Conservation (phyloP, 2,797 vertebrate genomes). For the Clangula hyemalis region DNA sequence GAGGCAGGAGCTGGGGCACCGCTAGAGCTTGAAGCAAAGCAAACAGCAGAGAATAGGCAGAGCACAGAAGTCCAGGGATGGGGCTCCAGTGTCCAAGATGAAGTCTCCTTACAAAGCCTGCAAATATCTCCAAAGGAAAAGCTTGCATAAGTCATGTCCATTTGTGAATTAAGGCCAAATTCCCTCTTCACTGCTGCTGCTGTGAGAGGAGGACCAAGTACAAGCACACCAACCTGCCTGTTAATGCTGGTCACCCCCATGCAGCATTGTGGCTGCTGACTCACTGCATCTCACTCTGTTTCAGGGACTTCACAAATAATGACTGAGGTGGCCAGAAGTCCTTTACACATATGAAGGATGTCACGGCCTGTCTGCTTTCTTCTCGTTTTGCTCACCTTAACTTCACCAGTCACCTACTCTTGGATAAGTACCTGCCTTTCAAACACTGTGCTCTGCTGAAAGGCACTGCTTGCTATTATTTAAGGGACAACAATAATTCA, state of each 20-base stretch:
- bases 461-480: not conserved
- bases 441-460: not conserved
- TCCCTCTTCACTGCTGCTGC: not conserved
- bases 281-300: not conserved
- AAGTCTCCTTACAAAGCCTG: not conserved
- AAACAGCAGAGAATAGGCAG: not conserved
- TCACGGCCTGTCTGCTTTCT: not conserved
- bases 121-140: not conserved
- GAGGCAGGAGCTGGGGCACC: not conserved
- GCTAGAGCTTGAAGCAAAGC: not conserved
- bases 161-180: not conserved
- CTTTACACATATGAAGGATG: not conserved
- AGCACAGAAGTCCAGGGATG: not conserved
- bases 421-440: not conserved
- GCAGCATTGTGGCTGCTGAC: not conserved
- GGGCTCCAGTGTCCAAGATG: rapidly evolving
- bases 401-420: not conserved
- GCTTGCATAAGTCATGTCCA: not conserved
- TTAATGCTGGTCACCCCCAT: not conserved
- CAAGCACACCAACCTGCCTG: not conserved
- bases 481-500: not conserved
- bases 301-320: not conserved
- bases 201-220: not conserved
- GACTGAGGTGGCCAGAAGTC: not conserved
- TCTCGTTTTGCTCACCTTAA: not conserved